Base-by-base conservation (phyloP, 2,888 invertebrate species). In the Thera obeliscata region DNA sequence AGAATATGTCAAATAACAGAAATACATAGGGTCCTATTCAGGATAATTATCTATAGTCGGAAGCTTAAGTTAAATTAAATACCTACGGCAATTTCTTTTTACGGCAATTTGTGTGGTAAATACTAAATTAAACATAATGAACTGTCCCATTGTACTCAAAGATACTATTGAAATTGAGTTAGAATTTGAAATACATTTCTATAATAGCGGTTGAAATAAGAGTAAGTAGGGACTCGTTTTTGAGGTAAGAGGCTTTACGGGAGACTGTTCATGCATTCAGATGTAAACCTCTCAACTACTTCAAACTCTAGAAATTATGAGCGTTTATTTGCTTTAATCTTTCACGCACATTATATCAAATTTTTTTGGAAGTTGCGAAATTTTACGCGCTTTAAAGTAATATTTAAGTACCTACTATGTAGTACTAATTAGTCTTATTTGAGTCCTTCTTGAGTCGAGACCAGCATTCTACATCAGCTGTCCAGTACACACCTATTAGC, bases 71-170 rank as follows among this genome's bases (percentile, higher is more conserved):
- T 69, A 65, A 69, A 69, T 41, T 41, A 7, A 41, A 69, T 65
- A 54, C 48, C 22, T 59, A 49, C 69, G 65, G 66, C 22, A 22
- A 22, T 22, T 22, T 65, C 59, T 65, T 61, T 58, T 69, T 22
- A 22, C 22, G 22, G 22, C 22, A 56, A 60, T 56, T 56, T 63
- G 56, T 54, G 56, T 49, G 52, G 35, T 66, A 62, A 68, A 62
- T 63, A 56, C 56, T 59, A 63, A 65, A 69, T 69, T 69, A 69
- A 69, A 61, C 58, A 62, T 65, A 62, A 41, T 58, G 59, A 22
- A 68, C 58, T 59, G 12, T 61, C 64, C 48, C 41, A 41, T 60
- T 64, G 52, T 61, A 61, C 46, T 56, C 38, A 48, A 56, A 50
- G 50, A 43, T n/a, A 50, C 68, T 69, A 65, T 69, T 54, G 52